Percentiles rank a stretch among this genome's conserved stretches.
Evolutionary conservation across 2,113 vertebrate genomes (phyloP).

Genomic region (Pelusios castaneus): DNA sequence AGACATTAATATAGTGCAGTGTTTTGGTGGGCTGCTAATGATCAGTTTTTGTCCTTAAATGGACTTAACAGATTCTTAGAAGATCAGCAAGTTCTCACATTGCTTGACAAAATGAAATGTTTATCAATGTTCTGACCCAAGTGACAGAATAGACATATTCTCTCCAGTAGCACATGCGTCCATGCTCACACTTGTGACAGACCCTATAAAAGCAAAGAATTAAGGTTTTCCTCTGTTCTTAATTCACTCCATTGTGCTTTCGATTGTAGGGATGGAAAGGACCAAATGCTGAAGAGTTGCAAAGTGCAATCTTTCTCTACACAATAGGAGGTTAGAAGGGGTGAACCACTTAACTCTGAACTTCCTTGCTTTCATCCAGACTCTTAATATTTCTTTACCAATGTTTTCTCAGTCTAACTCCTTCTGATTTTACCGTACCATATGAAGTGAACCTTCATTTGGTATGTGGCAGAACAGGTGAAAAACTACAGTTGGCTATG

Average conservation of each 20-base stretch:
- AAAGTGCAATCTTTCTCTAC: slow-evolving; percentile 51
- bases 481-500: neutral
- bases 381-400: slow-evolving; percentile 28
- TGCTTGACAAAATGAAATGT: slow-evolving; percentile 19
- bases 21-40: slow-evolving; percentile 18
- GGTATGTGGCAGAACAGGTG: neutral
- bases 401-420: slow-evolving; percentile 25
- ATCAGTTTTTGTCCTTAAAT: slow-evolving; percentile 43
- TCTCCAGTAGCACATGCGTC: neutral
- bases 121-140: slow-evolving; percentile 22
- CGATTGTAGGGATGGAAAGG: slow-evolving; percentile 57
- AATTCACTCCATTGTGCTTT: slow-evolving; percentile 51
- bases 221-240: slow-evolving; percentile 42
- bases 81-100: slow-evolving; percentile 4
- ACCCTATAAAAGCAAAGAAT: slow-evolving; percentile 47
- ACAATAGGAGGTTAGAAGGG: slow-evolving; percentile 64
- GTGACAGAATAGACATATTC: no score
- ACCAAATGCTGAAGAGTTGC: slow-evolving; percentile 49
- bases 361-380: slow-evolving; percentile 43
- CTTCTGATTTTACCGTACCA: neutral
- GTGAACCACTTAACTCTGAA: slow-evolving; percentile 37
- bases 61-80: neutral
- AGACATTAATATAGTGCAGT: slow-evolving; percentile 6
- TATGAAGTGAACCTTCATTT: neutral
- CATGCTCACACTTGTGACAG: slow-evolving; percentile 15